Percentiles rank a stretch among this genome's conserved stretches.
These are phyloP conservation scores for Ophion ellenae DNA, from an alignment of 2,888 invertebrate genomes.

Conservation along the genomic window DNA sequence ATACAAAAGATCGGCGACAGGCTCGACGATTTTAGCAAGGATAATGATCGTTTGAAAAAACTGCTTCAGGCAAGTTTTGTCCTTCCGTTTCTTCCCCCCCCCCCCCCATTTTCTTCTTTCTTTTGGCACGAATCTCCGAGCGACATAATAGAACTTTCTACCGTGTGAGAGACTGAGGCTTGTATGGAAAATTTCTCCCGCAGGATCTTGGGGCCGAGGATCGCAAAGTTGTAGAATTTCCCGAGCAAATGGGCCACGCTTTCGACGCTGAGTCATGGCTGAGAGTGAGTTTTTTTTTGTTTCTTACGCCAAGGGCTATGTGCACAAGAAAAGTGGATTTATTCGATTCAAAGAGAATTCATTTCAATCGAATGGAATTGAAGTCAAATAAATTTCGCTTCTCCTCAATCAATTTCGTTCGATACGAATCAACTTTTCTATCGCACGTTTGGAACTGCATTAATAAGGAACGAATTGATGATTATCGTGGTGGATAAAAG, in stretches of 20 bases:
- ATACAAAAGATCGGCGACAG: conserved; percentile 70
- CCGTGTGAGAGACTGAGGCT: conserved; percentile 25
- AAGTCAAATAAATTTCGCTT: conserved; percentile 22
- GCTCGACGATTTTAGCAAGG: conserved; percentile 57
- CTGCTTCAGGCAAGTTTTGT: conserved; percentile 62
- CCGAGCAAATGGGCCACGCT: conserved; percentile 60
- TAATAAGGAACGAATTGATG: conserved; percentile 1
- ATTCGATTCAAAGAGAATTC: conserved; percentile 28
- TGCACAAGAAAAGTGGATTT: conserved; percentile 35
- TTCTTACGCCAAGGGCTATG: conserved; percentile 19
- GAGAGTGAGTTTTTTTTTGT: conserved; percentile 66
- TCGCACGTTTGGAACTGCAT: conserved; percentile 3
- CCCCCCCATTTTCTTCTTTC: neutral
- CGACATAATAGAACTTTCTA: conserved; percentile 43
- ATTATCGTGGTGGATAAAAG: neutral
- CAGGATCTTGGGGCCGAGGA: conserved; percentile 64
- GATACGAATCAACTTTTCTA: conserved; percentile 20
- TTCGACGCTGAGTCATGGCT: conserved; percentile 78
- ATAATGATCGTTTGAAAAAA: conserved; percentile 66
- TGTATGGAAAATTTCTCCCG: conserved; percentile 37
- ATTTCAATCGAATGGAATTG: conserved; percentile 36
- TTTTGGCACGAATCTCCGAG: neutral
- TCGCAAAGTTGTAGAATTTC: conserved; percentile 56
- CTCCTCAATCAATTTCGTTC: conserved; percentile 7
- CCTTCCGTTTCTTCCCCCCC: neutral